A percentile compares a stretch with the other conserved stretches of the same genome.
These are phyloP conservation scores for Gortyna flavago DNA, from an alignment of 2,888 invertebrate genomes.

Conservation along the genomic window DNA sequence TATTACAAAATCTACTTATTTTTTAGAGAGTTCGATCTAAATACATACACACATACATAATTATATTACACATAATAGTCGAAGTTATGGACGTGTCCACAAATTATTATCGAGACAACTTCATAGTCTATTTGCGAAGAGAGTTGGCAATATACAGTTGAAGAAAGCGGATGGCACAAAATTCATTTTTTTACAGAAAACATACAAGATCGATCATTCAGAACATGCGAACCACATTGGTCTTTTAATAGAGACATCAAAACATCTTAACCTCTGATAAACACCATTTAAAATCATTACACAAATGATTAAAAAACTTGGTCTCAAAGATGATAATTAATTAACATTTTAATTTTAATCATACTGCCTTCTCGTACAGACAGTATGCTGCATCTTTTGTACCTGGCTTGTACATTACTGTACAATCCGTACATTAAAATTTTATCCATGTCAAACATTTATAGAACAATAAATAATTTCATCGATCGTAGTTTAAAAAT, in stretches of 20 bases:
- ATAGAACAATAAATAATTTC: slow-evolving; percentile 70
- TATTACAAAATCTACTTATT: slow-evolving; percentile 62
- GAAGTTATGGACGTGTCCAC: slow-evolving; percentile 82
- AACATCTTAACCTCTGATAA: slow-evolving; percentile 61
- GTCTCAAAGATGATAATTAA: slow-evolving; percentile 83
- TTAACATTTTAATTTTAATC: slow-evolving; percentile 65
- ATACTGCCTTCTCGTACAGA: slow-evolving; percentile 67
- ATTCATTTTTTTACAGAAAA: slow-evolving; percentile 75
- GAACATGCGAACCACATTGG: slow-evolving; percentile 75
- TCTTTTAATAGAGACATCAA: slow-evolving; percentile 70
- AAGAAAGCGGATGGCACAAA: slow-evolving; percentile 88
- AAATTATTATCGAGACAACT: slow-evolving; percentile 71
- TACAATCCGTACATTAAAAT: slow-evolving; percentile 83
- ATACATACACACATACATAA: slow-evolving; percentile 73
- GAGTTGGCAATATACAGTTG: slow-evolving; percentile 83
- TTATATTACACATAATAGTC: slow-evolving; percentile 75
- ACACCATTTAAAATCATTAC: slow-evolving; percentile 64
- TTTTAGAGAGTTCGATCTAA: slow-evolving; percentile 71
- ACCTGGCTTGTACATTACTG: slow-evolving; percentile 82
- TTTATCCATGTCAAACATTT: slow-evolving; percentile 65
- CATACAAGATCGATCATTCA: slow-evolving; percentile 77
- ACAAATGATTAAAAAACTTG: slow-evolving; percentile 78
- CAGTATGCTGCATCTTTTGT: slow-evolving; percentile 70
- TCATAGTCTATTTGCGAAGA: slow-evolving; percentile 73
- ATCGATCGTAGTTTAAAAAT: slow-evolving; percentile 69